Evolutionary conservation across 1,140 invertebrate genomes (phyloP).

Genomic region (Drosophila ananassae): DNA sequence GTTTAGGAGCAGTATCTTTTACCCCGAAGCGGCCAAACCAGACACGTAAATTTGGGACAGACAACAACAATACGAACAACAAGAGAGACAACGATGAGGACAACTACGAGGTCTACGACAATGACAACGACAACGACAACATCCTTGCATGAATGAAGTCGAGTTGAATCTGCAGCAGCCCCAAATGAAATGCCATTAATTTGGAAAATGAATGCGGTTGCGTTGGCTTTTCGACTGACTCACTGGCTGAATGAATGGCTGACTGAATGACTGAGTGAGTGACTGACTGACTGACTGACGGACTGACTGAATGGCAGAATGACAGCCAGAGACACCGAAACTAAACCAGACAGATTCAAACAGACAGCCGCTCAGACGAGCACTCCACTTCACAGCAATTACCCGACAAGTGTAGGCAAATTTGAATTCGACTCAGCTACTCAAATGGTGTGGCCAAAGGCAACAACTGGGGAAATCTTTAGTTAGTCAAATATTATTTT

Average conservation of each 20-base stretch:
- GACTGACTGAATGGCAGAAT: background rate
- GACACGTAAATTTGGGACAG: conserved; percentile 73
- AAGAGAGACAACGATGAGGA: conserved; percentile 23
- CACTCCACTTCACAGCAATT: conserved; percentile 74
- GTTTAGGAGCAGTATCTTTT: conserved; percentile 55
- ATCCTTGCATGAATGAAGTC: conserved; percentile 77
- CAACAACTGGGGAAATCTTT: conserved; percentile 44
- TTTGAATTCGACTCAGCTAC: conserved; percentile 50
- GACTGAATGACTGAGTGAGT: conserved; percentile 33
- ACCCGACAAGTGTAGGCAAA: conserved; percentile 75
- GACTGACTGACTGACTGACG: background rate
- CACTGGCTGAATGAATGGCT: conserved; percentile 21
- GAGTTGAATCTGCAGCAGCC: conserved; percentile 31
- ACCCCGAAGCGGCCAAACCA: conserved; percentile 61
- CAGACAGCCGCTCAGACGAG: conserved; percentile 24
- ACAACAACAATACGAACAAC: conserved; percentile 17
- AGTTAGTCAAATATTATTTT: conserved; percentile 46
- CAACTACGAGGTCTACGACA: conserved; percentile 42
- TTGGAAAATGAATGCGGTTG: conserved; percentile 82
- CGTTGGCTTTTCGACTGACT: conserved; percentile 52
- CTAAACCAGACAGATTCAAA: conserved; percentile 3
- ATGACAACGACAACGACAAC: conserved; percentile 55
- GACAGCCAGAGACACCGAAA: conserved; percentile 1
- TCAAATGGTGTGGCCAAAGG: conserved; percentile 34
- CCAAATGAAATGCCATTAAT: conserved; percentile 83